Percentiles rank a stretch among this genome's conserved stretches.
phyloP scores from a whole-genome alignment of 1,140 invertebrate species.

The Temnothorax longispinosus region DNA sequence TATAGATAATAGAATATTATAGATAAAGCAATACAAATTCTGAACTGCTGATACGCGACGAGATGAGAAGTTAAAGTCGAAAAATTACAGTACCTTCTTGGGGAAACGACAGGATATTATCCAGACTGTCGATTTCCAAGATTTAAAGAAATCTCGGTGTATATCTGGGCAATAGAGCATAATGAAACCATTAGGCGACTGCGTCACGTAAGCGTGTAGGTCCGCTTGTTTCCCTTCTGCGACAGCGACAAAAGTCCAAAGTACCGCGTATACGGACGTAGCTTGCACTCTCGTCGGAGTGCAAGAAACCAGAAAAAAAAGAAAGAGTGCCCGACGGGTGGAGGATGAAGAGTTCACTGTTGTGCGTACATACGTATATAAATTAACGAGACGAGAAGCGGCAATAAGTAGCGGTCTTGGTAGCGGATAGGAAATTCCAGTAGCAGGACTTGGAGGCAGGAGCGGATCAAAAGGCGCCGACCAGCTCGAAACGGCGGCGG shows the following conservation, averaged over 20 bases:
- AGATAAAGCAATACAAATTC: background rate
- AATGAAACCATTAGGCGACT: slow-evolving; percentile 75
- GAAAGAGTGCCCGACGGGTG: background rate
- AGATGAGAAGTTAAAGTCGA: background rate
- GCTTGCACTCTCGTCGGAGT: slow-evolving; percentile 16
- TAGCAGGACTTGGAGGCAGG: slow-evolving; percentile 72
- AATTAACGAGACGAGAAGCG: slow-evolving; percentile 71
- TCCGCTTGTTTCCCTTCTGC: slow-evolving; percentile 47
- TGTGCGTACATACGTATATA: slow-evolving; percentile 63
- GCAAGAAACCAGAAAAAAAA: background rate
- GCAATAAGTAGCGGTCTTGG: slow-evolving; percentile 76
- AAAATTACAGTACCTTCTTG: background rate
- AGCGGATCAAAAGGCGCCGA: slow-evolving; percentile 75
- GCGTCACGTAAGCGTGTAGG: slow-evolving; percentile 62
- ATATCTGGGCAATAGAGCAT: slow-evolving; percentile 22
- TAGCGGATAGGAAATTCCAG: slow-evolving; percentile 82
- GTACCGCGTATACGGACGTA: slow-evolving; percentile 64
- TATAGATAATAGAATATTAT: background rate
- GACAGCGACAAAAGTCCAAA: slow-evolving; percentile 67
- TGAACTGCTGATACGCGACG: background rate
- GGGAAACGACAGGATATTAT: background rate
- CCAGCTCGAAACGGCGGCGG: slow-evolving; percentile 58
- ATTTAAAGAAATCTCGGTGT: slow-evolving; percentile 3
- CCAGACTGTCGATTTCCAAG: background rate
- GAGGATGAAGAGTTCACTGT: slow-evolving; percentile 17